These are phyloP conservation scores for Hippocampus comes DNA, from an alignment of 2,113 vertebrate species.

Conservation along the genomic window DNA sequence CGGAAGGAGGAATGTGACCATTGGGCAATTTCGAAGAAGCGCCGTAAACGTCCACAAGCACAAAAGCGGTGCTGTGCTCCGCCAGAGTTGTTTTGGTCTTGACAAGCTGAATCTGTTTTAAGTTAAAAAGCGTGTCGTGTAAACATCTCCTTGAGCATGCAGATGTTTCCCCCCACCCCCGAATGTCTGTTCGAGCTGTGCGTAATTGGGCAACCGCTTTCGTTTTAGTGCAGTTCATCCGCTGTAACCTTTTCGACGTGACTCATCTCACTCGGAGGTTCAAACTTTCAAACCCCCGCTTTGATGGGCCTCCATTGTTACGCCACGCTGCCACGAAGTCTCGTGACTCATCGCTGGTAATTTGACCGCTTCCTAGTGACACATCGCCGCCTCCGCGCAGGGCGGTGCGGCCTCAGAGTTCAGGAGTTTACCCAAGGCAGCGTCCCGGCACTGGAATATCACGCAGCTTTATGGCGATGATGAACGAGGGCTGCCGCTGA, in stretches of 20 bases:
- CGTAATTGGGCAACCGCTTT: neutral
- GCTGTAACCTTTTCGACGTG: constrained; percentile 11
- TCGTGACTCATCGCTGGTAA: constrained; percentile 58
- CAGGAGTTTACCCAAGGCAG: constrained; percentile 62
- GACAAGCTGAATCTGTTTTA: neutral
- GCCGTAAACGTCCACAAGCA: neutral
- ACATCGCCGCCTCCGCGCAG: constrained; percentile 8
- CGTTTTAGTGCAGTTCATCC: neutral
- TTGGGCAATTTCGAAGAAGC: neutral
- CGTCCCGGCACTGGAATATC: constrained; percentile 50
- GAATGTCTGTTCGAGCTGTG: neutral
- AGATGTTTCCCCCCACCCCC: neutral
- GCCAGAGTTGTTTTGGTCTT: neutral
- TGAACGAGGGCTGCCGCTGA: constrained; percentile 48
- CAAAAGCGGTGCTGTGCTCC: neutral
- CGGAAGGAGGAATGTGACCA: neutral
- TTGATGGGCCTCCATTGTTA: constrained; percentile 50
- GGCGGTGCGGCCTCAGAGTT: constrained; percentile 27
- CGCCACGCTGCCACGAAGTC: constrained; percentile 37
- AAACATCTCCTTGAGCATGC: neutral
- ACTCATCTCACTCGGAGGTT: constrained; percentile 24
- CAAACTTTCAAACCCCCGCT: constrained; percentile 11
- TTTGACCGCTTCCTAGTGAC: constrained; percentile 60
- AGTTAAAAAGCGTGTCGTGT: neutral
- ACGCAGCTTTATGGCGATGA: constrained; percentile 38